Base-by-base conservation (phyloP, 2,888 invertebrate species). In the Lycia hirtaria region DNA sequence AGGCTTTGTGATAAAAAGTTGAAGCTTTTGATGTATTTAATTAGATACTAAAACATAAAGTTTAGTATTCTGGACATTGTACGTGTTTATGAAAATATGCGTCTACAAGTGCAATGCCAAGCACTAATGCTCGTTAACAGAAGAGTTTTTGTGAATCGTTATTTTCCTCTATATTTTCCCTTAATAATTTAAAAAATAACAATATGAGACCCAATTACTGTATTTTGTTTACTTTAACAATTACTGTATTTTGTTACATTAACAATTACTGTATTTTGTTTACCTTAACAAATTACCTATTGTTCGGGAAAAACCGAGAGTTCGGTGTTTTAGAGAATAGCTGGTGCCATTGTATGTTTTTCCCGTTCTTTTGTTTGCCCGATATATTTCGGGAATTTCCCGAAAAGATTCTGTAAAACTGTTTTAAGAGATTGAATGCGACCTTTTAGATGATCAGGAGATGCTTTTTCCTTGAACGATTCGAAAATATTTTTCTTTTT, bases 331-430 rank as follows among this genome's bases (percentile, higher is more conserved):
- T 26, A 35, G n/a, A 30, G 32, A 22, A 56, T 50, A 50, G 10
- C 37, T 22, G 14, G 19, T 54, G 48, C 41, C 45, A 48, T 62
- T 62, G 44, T 47, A 37, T 48, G 14, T 32, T 62, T 55, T 50
- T 40, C 50, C 37, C 20, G 37, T 50, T 44, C 17, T 14, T 17
- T 56, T 50, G 45, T 56, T 40, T 3, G 32, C 10, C 26, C 22
- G 37, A 49, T 50, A 48, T n/a, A 14, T 96, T 74, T 96, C 95
- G 28, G 26, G 37, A 26, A 14, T 38, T 41, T 32, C n/a, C 32
- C 28, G 7, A 20, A 43, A 19, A 35, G 19, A 44, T 44, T 38
- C n/a, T 45, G 43, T 45, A 38, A 45, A 45, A 45, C 24, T 26
- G 41, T 53, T 53, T 53, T 45, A 28, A 17, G 15, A 45, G 45